A percentile compares a stretch with the other conserved stretches of the same genome.
Conservation (phyloP, 1,140 invertebrate genomes). For the Zaprionus ghesquierei region DNA sequence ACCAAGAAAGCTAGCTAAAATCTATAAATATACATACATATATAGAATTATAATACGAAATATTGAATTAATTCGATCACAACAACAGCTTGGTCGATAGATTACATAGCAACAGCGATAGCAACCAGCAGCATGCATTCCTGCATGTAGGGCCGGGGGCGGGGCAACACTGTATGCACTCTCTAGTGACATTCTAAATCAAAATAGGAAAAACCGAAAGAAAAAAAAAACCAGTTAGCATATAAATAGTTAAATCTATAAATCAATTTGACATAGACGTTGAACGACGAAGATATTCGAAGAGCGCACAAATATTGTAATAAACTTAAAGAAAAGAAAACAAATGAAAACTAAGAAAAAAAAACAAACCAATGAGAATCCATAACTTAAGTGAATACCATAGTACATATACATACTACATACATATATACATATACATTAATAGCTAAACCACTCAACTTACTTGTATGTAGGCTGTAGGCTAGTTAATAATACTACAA, state of each 20-base stretch:
- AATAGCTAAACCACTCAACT: background rate
- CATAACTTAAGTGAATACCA: slow-evolving; percentile 59
- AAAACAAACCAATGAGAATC: slow-evolving; percentile 48
- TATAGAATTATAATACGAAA: background rate
- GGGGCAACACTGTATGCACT: slow-evolving; percentile 1
- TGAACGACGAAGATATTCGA: slow-evolving; percentile 54
- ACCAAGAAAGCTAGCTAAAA: slow-evolving; percentile 13
- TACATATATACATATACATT: background rate
- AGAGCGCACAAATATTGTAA: slow-evolving; percentile 77
- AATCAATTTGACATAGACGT: slow-evolving; percentile 41
- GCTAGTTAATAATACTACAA: background rate
- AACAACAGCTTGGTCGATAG: background rate
- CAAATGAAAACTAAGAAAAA: slow-evolving; percentile 4
- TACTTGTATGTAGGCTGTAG: background rate
- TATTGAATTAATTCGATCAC: background rate
- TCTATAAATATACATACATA: background rate
- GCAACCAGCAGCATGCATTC: background rate
- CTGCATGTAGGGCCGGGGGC: background rate
- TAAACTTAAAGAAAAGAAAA: slow-evolving; percentile 49
- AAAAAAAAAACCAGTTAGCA: slow-evolving; percentile 38
- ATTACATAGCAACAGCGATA: background rate
- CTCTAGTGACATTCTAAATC: slow-evolving; percentile 42
- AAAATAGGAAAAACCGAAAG: no score
- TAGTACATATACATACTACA: background rate
- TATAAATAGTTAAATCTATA: slow-evolving; percentile 52